Conservation (phyloP, 2,888 invertebrate species). For the Saturnia japonica region DNA sequence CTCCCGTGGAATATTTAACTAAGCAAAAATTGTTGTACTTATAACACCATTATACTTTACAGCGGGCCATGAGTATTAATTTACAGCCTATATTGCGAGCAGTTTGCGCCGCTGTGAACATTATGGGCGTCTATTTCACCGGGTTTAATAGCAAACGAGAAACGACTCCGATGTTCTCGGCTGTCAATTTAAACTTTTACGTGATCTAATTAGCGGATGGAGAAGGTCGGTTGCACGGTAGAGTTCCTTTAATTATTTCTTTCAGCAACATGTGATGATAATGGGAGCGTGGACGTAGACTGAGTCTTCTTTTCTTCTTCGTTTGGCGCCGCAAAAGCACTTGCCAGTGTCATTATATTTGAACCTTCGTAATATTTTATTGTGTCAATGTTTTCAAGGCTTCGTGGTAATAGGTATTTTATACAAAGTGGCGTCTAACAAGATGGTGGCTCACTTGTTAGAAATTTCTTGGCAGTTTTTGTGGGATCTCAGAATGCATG, state of each 20-base stretch:
- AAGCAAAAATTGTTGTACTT: neutral
- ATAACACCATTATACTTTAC: neutral
- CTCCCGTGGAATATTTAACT: neutral
- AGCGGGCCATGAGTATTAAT: conserved; percentile 1
- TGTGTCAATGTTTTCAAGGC: too few species aligned
- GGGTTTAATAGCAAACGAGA: neutral
- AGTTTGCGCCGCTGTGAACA: conserved; percentile 6
- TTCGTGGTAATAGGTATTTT: too few species aligned
- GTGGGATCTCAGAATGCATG: too few species aligned
- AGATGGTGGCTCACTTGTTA: too few species aligned
- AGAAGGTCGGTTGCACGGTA: neutral
- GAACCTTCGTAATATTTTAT: too few species aligned
- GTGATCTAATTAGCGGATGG: neutral
- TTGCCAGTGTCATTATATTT: too few species aligned
- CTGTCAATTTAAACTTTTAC: conserved; percentile 1
- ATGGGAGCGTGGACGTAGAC: neutral
- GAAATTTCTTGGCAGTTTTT: too few species aligned
- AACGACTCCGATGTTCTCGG: neutral
- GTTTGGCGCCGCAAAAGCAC: too few species aligned
- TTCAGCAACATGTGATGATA: neutral
- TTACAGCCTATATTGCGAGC: conserved; percentile 10
- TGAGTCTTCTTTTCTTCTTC: too few species aligned
- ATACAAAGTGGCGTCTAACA: too few species aligned
- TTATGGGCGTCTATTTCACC: conserved; percentile 6
- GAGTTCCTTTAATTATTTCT: neutral